phyloP scores from a whole-genome alignment of 2,888 invertebrate species.

The Euclidia mi region DNA sequence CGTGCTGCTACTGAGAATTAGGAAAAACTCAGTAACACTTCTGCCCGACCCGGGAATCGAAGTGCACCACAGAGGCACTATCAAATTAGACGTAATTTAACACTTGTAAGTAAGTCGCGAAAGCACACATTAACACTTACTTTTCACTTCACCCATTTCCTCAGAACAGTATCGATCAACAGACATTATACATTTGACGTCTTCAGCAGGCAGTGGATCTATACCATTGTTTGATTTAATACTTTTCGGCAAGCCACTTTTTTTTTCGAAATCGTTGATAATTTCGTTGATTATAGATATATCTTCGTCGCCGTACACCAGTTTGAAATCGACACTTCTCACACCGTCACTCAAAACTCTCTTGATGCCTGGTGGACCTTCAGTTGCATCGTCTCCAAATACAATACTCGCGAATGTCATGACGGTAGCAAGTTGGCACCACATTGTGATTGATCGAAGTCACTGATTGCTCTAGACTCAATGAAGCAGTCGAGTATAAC shows the following conservation, averaged over 20 bases:
- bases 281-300: constrained; percentile 74
- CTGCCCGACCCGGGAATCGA: too few species aligned
- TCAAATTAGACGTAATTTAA: too few species aligned
- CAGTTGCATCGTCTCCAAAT: constrained; percentile 58
- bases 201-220: constrained; percentile 69
- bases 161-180: constrained; percentile 78
- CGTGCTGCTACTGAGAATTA: too few species aligned
- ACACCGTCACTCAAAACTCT: constrained; percentile 70
- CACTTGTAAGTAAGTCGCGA: too few species aligned
- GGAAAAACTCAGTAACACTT: too few species aligned
- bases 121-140: constrained; percentile 73
- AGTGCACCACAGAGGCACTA: too few species aligned
- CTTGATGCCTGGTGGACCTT: constrained; percentile 53
- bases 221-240: constrained; percentile 64
- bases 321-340: constrained; percentile 67
- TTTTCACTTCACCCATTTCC: constrained; percentile 78
- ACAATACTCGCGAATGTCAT: constrained; percentile 39
- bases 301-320: constrained; percentile 80
- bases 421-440: constrained; percentile 48
- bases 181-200: constrained; percentile 86
- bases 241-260: constrained; percentile 60
- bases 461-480: constrained; percentile 45
- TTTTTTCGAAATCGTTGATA: constrained; percentile 69
- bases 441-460: constrained; percentile 64
- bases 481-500: constrained; percentile 43